Conservation (phyloP, 2,888 invertebrate species). For the Tetanocera ferruginea region DNA sequence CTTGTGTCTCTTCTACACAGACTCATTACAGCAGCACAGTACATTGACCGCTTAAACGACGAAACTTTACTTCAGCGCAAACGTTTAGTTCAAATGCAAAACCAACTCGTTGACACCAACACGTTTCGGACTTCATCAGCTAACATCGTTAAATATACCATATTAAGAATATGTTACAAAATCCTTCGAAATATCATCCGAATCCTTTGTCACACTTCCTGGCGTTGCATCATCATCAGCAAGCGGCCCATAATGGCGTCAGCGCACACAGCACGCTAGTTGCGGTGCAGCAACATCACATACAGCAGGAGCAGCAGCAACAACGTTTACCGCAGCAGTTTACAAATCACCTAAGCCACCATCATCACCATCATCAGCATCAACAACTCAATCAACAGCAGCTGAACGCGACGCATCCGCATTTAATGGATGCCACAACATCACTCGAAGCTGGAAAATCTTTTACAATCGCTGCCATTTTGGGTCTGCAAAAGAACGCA, state of each 20-base stretch:
- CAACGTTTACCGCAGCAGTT: constrained; percentile 52
- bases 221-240: constrained; percentile 68
- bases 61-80: neutral
- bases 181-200: constrained; percentile 70
- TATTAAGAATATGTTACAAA: constrained; percentile 65
- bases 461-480: constrained; percentile 90
- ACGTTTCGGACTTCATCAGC: constrained; percentile 34
- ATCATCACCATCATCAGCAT: constrained; percentile 30
- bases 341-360: constrained; percentile 52
- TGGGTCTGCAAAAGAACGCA: constrained; percentile 77
- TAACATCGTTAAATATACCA: neutral
- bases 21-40: constrained; percentile 47
- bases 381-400: constrained; percentile 31
- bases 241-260: constrained; percentile 55
- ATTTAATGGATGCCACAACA: constrained; percentile 64
- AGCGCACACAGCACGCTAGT: constrained; percentile 53
- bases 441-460: constrained; percentile 75
- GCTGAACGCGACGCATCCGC: constrained; percentile 27
- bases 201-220: constrained; percentile 70
- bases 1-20: constrained; percentile 9
- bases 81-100: constrained; percentile 46
- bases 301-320: constrained; percentile 54
- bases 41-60: constrained; percentile 53
- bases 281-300: constrained; percentile 58
- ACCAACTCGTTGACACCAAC: constrained; percentile 47